Percentiles rank a stretch among this genome's conserved stretches.
These are phyloP conservation scores for Tauraco erythrolophus DNA, from an alignment of 2,113 vertebrate genomes.

Conservation along the genomic window DNA sequence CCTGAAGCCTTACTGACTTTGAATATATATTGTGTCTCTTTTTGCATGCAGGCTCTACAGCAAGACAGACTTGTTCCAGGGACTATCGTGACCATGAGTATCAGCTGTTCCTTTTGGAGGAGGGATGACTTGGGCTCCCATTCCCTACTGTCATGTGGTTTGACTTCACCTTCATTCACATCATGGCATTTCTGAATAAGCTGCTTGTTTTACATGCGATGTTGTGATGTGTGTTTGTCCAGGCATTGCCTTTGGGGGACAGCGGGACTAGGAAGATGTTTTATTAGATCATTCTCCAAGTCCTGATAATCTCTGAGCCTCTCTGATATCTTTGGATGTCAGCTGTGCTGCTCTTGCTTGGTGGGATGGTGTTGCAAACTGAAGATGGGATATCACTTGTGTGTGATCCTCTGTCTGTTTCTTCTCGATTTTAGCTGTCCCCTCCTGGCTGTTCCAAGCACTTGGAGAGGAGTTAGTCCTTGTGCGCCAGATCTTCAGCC, in stretches of 20 bases:
- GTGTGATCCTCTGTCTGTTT: background rate
- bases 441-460: background rate
- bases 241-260: constrained; percentile 7
- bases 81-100: background rate
- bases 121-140: background rate
- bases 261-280: constrained; percentile 23
- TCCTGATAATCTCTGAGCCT: background rate
- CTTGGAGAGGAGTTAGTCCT: background rate
- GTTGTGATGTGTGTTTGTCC: constrained; percentile 23
- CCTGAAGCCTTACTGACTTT: background rate
- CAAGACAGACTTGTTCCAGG: background rate
- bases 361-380: background rate
- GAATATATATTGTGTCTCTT: background rate
- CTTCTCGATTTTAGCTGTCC: background rate
- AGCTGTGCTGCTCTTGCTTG: background rate
- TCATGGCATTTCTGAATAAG: background rate
- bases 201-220: background rate
- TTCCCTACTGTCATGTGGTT: background rate
- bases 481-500: background rate
- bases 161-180: background rate
- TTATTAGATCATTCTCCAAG: constrained; percentile 32
- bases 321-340: background rate
- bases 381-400: background rate
- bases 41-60: background rate
- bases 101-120: background rate